phyloP scores from a whole-genome alignment of 2,888 invertebrate genomes.

The Fragum whitleyi region DNA sequence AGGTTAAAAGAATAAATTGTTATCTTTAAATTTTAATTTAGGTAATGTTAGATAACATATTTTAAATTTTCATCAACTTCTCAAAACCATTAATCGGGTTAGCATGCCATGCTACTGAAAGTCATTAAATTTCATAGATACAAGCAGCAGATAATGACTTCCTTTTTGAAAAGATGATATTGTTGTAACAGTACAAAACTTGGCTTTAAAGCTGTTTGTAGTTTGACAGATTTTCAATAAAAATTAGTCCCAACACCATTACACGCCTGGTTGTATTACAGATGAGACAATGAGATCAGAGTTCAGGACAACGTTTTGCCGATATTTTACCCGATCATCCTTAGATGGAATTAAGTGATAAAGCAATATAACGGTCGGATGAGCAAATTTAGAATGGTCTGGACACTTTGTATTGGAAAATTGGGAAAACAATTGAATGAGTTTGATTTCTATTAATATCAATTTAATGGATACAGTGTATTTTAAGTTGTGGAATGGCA shows the following conservation, averaged over 20 bases:
- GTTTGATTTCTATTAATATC: neutral
- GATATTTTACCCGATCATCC: neutral
- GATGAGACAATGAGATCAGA: neutral
- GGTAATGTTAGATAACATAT: too few relatives aligned
- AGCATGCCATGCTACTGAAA: too few relatives aligned
- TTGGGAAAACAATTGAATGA: neutral
- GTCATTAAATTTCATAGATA: too few relatives aligned
- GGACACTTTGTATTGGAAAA: conserved; percentile 12
- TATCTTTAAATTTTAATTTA: too few relatives aligned
- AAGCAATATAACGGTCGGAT: conserved; percentile 19
- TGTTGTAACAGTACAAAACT: too few relatives aligned
- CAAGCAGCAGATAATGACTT: too few relatives aligned
- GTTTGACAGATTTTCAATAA: conserved; percentile 16
- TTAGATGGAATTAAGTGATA: conserved; percentile 29
- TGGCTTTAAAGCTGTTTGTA: neutral
- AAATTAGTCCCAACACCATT: neutral
- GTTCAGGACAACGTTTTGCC: conserved; percentile 20
- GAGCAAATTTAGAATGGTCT: conserved; percentile 14
- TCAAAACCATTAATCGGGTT: too few relatives aligned
- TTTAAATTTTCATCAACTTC: too few relatives aligned
- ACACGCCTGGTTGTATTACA: conserved; percentile 3
- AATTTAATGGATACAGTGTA: neutral
- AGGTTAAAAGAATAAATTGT: too few relatives aligned
- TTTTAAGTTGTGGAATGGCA: neutral
- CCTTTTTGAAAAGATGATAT: too few relatives aligned